Evolutionary conservation across 2,888 invertebrate species (phyloP).

Genomic region (Sisyra terminalis): DNA sequence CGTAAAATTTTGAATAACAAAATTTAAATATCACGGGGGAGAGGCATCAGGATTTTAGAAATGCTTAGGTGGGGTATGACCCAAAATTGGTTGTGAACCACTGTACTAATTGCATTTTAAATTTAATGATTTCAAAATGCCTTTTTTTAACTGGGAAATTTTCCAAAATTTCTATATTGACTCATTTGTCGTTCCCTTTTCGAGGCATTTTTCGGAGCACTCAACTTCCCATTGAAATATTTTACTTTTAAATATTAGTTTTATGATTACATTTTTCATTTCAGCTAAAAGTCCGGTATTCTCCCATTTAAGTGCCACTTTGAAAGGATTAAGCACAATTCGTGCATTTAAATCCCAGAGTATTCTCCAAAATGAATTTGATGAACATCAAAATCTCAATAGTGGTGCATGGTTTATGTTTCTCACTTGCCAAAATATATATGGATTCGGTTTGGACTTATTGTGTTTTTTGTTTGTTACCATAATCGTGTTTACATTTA

Average conservation of each 20-base stretch:
- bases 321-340: slow-evolving; percentile 66
- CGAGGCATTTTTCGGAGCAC: too few relatives aligned
- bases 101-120: too few relatives aligned
- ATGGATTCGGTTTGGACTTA: slow-evolving; percentile 46
- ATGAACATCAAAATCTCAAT: slow-evolving; percentile 41
- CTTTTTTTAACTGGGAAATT: too few relatives aligned
- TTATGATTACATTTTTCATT: slow-evolving; percentile 6
- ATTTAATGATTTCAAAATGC: too few relatives aligned
- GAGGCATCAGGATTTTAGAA: too few relatives aligned
- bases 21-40: too few relatives aligned
- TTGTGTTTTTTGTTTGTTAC: slow-evolving; percentile 45
- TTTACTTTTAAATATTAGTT: too few relatives aligned
- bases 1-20: too few relatives aligned
- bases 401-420: slow-evolving; percentile 52
- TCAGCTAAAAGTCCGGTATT: slow-evolving; percentile 73
- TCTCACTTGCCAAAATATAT: slow-evolving; percentile 43
- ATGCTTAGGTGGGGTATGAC: too few relatives aligned
- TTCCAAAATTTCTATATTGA: too few relatives aligned
- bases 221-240: slow-evolving; percentile 27
- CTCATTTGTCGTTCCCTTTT: too few relatives aligned
- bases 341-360: slow-evolving; percentile 55
- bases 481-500: slow-evolving; percentile 47
- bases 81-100: too few relatives aligned
- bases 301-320: slow-evolving; percentile 60
- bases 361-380: slow-evolving; percentile 37